A percentile compares a stretch with the other conserved stretches of the same genome.
These are phyloP conservation scores for Lycodopsis pacificus DNA, from an alignment of 2,797 vertebrate genomes.

Conservation along the genomic window DNA sequence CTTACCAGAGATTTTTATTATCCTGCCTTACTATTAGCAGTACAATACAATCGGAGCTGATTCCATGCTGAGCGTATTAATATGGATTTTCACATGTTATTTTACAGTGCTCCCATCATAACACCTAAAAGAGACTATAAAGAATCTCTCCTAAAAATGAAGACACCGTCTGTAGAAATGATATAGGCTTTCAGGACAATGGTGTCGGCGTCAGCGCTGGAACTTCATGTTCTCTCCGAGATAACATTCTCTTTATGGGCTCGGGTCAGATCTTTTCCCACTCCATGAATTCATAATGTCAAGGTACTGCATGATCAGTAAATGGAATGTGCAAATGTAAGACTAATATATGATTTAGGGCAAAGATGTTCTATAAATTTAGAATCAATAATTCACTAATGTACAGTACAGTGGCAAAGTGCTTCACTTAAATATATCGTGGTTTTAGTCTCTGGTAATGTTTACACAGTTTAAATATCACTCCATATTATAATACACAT, in stretches of 20 bases:
- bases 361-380: conserved; percentile 44
- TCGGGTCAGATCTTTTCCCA: conserved; percentile 47
- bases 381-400: conserved; percentile 62
- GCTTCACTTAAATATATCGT: conserved; percentile 18
- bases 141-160: neutral
- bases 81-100: conserved; percentile 12
- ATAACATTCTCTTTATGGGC: conserved; percentile 42
- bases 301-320: conserved; percentile 44
- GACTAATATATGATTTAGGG: conserved; percentile 66
- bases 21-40: conserved; percentile 9
- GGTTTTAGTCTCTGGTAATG: conserved; percentile 1
- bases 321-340: conserved; percentile 64
- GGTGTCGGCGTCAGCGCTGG: neutral
- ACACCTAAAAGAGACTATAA: conserved; percentile 6
- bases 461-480: neutral
- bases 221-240: conserved; percentile 32
- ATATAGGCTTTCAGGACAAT: conserved; percentile 6
- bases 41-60: conserved; percentile 11
- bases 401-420: conserved; percentile 7
- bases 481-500: neutral
- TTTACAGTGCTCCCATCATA: conserved; percentile 1
- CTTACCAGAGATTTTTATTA: neutral
- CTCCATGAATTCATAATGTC: conserved; percentile 53
- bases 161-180: conserved; percentile 1
- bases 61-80: conserved; percentile 5